phyloP scores from a whole-genome alignment of 1,140 invertebrate species.

The Scaptomyza pallida region DNA sequence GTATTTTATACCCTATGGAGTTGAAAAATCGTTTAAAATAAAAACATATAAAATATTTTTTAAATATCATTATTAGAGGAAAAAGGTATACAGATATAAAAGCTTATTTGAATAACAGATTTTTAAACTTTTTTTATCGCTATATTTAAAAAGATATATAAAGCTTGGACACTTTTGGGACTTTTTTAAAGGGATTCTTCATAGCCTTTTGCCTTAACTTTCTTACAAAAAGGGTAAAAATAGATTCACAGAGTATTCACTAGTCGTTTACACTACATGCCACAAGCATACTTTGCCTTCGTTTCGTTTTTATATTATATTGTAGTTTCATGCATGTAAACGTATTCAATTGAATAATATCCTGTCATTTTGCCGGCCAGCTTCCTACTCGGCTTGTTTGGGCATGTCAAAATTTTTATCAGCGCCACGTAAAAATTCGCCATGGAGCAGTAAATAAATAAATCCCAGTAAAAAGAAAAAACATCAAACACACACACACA shows the following conservation, averaged over 20 bases:
- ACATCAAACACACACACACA: background rate
- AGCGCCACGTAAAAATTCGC: constrained; percentile 67
- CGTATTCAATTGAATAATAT: constrained; percentile 83
- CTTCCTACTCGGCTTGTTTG: constrained; percentile 34
- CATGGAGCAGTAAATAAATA: constrained; percentile 74
- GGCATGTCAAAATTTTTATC: constrained; percentile 78
- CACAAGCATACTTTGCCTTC: background rate
- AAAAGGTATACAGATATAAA: no score
- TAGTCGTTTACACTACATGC: background rate
- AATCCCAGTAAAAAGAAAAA: constrained; percentile 57
- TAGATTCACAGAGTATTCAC: constrained; percentile 7
- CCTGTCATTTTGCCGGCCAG: constrained; percentile 72
- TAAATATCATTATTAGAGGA: no score
- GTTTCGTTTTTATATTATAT: constrained; percentile 66
- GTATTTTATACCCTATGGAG: constrained; percentile 16
- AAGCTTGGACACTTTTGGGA: no score
- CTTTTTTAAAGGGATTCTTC: no score
- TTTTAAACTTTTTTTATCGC: no score
- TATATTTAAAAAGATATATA: no score
- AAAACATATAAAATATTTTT: no score
- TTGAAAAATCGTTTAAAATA: background rate
- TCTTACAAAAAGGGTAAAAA: no score
- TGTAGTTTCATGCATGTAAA: constrained; percentile 81
- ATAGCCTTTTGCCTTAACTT: no score
- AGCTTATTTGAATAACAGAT: no score